Evolutionary conservation across 2,888 invertebrate species (phyloP).

Genomic region (Platerodrilus igneus): DNA sequence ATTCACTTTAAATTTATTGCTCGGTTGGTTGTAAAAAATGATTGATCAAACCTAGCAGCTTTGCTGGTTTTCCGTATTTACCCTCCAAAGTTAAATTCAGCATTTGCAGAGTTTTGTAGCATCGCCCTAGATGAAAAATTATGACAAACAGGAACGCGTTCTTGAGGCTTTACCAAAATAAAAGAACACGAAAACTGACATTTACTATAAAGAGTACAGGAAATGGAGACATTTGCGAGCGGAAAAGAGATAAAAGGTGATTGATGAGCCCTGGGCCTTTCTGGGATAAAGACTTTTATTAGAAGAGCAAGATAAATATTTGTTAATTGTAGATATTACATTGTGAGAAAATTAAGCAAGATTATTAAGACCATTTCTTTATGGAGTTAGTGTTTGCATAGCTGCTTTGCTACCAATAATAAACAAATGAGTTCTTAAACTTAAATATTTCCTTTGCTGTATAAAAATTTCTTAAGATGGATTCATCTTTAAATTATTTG

Average conservation of each 20-base stretch:
- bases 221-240: slow-evolving; percentile 26
- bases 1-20: slow-evolving; percentile 20
- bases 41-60: slow-evolving; percentile 18
- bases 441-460: too few species aligned
- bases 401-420: too few species aligned
- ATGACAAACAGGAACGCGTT: slow-evolving; percentile 26
- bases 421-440: too few species aligned
- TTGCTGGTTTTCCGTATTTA: slow-evolving; percentile 17
- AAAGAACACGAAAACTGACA: slow-evolving; percentile 22
- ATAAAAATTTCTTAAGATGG: too few species aligned
- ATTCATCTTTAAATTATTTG: too few species aligned
- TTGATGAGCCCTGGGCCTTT: slow-evolving; percentile 23
- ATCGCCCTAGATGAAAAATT: slow-evolving; percentile 22
- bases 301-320: slow-evolving; percentile 20
- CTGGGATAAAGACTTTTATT: slow-evolving; percentile 23
- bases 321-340: too few species aligned
- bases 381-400: too few species aligned
- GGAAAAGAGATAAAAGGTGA: slow-evolving; percentile 29
- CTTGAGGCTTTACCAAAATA: slow-evolving; percentile 17
- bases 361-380: too few species aligned
- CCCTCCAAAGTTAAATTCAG: slow-evolving; percentile 20
- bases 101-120: slow-evolving; percentile 12
- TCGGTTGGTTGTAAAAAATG: slow-evolving; percentile 15
- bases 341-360: too few species aligned
- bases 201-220: slow-evolving; percentile 23